A percentile compares a stretch with the other conserved stretches of the same genome.
phyloP scores from a whole-genome alignment of 2,888 invertebrate genomes.

The Saturnia japonica region DNA sequence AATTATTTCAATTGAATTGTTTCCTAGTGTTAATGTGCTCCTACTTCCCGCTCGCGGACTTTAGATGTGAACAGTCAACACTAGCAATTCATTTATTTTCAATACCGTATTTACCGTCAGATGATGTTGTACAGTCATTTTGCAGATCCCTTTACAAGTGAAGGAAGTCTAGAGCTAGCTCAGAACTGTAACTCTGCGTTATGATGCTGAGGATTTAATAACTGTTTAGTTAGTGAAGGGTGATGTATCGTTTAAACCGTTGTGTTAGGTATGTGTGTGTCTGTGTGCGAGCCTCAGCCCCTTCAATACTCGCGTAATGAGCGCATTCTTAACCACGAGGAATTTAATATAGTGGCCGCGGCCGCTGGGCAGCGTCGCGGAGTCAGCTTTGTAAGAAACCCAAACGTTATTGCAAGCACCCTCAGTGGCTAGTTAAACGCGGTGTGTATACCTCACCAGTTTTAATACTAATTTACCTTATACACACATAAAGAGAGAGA shows the following conservation, averaged over 20 bases:
- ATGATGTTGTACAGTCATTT: no score
- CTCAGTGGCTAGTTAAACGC: no score
- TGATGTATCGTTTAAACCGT: not conserved
- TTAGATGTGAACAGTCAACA: no score
- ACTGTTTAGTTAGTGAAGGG: not conserved
- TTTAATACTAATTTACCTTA: no score
- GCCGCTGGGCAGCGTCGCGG: not conserved
- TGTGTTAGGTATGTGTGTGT: not conserved
- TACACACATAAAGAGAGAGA: no score
- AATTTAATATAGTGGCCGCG: conserved; percentile 45
- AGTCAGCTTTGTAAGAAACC: not conserved
- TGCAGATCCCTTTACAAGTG: no score
- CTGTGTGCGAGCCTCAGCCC: not conserved
- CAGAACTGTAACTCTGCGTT: no score
- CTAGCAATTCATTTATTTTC: no score
- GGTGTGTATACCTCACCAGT: no score
- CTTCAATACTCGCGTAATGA: conserved; percentile 26
- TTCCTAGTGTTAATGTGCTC: not conserved
- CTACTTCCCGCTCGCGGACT: no score
- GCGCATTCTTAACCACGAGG: conserved; percentile 42
- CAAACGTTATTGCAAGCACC: not conserved
- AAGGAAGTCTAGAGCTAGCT: no score
- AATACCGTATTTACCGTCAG: not conserved
- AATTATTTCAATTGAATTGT: not conserved
- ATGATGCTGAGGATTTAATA: not conserved